These are phyloP conservation scores for Dysmachus trigonus DNA, from an alignment of 2,888 invertebrate species.

Conservation along the genomic window DNA sequence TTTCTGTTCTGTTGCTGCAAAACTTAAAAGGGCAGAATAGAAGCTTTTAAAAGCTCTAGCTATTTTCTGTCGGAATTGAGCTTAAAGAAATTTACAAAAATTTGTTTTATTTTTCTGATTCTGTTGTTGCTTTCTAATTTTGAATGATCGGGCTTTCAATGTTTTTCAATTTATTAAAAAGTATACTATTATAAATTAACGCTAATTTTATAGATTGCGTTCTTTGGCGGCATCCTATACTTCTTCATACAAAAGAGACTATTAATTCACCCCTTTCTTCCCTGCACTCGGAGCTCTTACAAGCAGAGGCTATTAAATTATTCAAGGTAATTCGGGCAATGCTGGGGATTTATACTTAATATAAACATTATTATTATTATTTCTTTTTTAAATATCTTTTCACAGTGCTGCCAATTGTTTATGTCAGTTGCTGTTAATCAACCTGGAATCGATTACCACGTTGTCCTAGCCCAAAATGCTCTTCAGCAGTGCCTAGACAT, in stretches of 20 bases:
- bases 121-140: neutral
- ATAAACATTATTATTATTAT: neutral
- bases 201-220: conserved; percentile 73
- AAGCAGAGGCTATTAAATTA: conserved; percentile 90
- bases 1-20: neutral
- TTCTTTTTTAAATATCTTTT: conserved; percentile 17
- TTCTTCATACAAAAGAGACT: conserved; percentile 90
- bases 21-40: neutral
- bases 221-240: conserved; percentile 91
- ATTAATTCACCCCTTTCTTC: conserved; percentile 90
- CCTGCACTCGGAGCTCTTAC: conserved; percentile 85
- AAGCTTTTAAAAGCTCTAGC: neutral
- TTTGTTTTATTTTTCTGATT: neutral
- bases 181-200: neutral
- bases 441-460: conserved; percentile 96
- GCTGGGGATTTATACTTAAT: neutral
- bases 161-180: neutral
- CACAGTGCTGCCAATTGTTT: conserved; percentile 91
- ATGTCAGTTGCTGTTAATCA: conserved; percentile 96
- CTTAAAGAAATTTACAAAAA: too few species aligned
- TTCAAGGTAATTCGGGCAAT: conserved; percentile 79
- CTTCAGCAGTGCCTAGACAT: conserved; percentile 91
- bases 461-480: conserved; percentile 95
- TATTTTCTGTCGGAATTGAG: neutral
- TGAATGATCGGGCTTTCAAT: neutral